phyloP scores from a whole-genome alignment of 1,140 invertebrate species.

The Teleopsis dalmanni region DNA sequence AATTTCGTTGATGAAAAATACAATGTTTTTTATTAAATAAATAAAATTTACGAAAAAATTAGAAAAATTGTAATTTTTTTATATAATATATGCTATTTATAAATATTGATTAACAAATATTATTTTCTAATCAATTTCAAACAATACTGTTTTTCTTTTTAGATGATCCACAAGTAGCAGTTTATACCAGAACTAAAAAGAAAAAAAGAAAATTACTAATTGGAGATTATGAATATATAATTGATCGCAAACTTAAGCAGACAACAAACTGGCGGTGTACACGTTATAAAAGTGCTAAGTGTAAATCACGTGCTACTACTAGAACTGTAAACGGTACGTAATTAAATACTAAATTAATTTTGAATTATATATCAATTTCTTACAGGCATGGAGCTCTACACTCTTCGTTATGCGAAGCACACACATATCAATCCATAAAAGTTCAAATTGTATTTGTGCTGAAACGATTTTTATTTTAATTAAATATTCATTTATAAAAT shows the following conservation, averaged over 20 bases:
- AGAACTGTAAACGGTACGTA: conserved; percentile 24
- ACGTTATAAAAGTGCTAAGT: conserved; percentile 33
- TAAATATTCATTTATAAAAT: too few species aligned
- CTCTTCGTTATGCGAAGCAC: conserved; percentile 18
- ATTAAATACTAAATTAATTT: too few species aligned
- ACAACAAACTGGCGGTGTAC: conserved; percentile 41
- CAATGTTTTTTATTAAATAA: too few species aligned
- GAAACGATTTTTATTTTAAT: too few species aligned
- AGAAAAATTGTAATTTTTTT: too few species aligned
- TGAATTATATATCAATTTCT: too few species aligned
- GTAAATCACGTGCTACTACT: conserved; percentile 39
- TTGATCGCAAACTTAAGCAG: conserved; percentile 36
- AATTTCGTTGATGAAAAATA: too few species aligned
- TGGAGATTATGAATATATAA: conserved; percentile 30
- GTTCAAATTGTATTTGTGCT: neutral
- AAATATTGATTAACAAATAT: too few species aligned
- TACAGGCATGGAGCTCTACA: conserved; percentile 24
- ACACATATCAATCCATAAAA: conserved; percentile 17
- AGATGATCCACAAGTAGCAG: conserved; percentile 16
- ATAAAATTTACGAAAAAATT: too few species aligned
- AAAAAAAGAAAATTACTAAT: conserved; percentile 33
- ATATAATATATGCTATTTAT: too few species aligned
- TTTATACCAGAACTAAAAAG: conserved; percentile 31
- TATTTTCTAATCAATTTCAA: too few species aligned
- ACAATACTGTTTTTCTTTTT: neutral